Conservation (phyloP, 2,113 vertebrate species). For the Dunckerocampus dactyliophorus region DNA sequence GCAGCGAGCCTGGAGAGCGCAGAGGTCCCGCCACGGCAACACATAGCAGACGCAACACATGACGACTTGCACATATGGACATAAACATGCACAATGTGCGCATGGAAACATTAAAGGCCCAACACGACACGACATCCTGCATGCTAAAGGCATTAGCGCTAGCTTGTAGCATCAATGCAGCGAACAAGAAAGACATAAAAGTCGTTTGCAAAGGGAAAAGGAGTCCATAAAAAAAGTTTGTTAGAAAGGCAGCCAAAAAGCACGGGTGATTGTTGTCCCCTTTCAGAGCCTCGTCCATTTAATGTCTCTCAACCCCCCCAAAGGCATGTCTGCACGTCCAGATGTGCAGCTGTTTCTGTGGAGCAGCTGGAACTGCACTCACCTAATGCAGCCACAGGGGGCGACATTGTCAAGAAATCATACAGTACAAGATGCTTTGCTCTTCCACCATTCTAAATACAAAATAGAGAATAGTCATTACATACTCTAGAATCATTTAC, state of each 20-base stretch:
- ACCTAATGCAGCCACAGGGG: constrained; percentile 27
- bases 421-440: too few species aligned
- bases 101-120: constrained; percentile 37
- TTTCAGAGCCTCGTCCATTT: constrained; percentile 57
- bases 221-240: constrained; percentile 37
- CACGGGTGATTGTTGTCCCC: constrained; percentile 52
- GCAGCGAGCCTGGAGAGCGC: constrained; percentile 65
- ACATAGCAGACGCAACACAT: constrained; percentile 45
- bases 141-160: not conserved
- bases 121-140: constrained; percentile 13
- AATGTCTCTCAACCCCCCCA: constrained; percentile 39
- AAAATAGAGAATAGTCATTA: too few species aligned
- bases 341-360: constrained; percentile 66
- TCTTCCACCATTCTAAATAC: too few species aligned
- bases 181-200: constrained; percentile 19
- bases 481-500: too few species aligned
- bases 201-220: constrained; percentile 12
- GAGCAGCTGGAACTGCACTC: constrained; percentile 40
- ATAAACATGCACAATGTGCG: constrained; percentile 41
- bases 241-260: constrained; percentile 48
- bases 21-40: constrained; percentile 55
- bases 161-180: not conserved
- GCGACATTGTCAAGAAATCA: constrained; percentile 17
- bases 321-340: constrained; percentile 53
- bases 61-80: constrained; percentile 39